Conservation (phyloP, 1,140 invertebrate genomes). For the Ptiloglossa arizonensis region DNA sequence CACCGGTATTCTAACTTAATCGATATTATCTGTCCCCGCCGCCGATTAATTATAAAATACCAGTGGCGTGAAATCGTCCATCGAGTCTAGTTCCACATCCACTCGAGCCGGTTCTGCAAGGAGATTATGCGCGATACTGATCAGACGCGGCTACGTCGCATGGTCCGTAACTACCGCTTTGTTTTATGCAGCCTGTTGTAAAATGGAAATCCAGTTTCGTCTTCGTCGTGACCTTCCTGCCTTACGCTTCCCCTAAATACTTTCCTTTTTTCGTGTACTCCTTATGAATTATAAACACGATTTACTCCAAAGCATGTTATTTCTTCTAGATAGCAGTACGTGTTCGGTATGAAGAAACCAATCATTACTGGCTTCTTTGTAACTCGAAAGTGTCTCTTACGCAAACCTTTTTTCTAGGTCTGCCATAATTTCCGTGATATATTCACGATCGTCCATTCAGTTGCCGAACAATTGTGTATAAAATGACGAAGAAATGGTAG, state of each 20-base stretch:
- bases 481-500: too few species aligned
- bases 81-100: not conserved
- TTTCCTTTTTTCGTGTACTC: conserved; percentile 15
- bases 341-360: not conserved
- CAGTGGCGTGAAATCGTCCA: not conserved
- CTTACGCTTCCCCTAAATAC: not conserved
- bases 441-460: too few species aligned
- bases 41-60: not conserved
- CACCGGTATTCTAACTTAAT: not conserved
- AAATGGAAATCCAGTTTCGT: conserved; percentile 32
- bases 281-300: not conserved
- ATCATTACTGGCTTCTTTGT: not conserved
- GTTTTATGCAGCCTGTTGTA: not conserved
- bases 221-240: not conserved
- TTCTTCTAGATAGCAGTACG: not conserved
- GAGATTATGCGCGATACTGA: conserved; percentile 36
- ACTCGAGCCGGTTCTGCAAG: conserved; percentile 22
- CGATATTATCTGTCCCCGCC: not conserved
- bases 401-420: too few species aligned
- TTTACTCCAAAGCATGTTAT: not conserved
- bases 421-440: too few species aligned
- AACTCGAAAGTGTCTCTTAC: not conserved
- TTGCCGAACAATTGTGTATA: too few species aligned
- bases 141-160: conserved; percentile 18
- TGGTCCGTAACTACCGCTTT: not conserved